Evolutionary conservation across 2,113 vertebrate species (phyloP).

Genomic region (Oryctolagus cuniculus): DNA sequence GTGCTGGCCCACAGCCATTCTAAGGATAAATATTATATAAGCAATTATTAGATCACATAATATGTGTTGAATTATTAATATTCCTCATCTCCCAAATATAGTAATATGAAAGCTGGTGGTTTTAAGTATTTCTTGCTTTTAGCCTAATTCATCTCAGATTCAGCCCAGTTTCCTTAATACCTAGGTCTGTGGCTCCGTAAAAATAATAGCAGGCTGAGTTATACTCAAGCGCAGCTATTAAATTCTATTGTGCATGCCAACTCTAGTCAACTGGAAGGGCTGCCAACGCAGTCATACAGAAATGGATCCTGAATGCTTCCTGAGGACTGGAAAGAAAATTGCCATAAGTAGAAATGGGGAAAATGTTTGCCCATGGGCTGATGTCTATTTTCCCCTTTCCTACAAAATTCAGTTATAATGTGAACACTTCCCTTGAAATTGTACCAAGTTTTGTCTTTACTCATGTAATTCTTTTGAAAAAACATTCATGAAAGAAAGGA

Average conservation of each 20-base stretch:
- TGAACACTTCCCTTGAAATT: background rate
- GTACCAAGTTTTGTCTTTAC: background rate
- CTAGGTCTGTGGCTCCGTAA: background rate
- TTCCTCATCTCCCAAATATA: constrained; percentile 49
- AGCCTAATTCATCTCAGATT: constrained; percentile 24
- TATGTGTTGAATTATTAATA: constrained; percentile 66
- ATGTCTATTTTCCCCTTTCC: background rate
- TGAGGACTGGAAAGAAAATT: constrained; percentile 27
- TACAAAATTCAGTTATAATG: constrained; percentile 20
- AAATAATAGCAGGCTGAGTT: constrained; percentile 7
- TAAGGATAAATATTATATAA: constrained; percentile 64
- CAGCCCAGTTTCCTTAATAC: background rate
- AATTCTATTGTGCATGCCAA: background rate
- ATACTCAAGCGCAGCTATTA: background rate
- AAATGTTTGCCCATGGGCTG: background rate
- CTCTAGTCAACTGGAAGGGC: background rate
- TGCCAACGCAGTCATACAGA: constrained; percentile 25
- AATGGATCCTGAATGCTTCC: constrained; percentile 42
- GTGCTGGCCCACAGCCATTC: background rate
- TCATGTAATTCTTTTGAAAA: background rate
- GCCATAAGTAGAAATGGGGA: background rate
- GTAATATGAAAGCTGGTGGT: constrained; percentile 14
- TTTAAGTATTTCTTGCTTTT: constrained; percentile 62
- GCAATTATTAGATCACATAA: constrained; percentile 45
- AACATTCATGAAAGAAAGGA: background rate